phyloP scores from a whole-genome alignment of 2,797 vertebrate genomes.

The Hozukius guyotensis region DNA sequence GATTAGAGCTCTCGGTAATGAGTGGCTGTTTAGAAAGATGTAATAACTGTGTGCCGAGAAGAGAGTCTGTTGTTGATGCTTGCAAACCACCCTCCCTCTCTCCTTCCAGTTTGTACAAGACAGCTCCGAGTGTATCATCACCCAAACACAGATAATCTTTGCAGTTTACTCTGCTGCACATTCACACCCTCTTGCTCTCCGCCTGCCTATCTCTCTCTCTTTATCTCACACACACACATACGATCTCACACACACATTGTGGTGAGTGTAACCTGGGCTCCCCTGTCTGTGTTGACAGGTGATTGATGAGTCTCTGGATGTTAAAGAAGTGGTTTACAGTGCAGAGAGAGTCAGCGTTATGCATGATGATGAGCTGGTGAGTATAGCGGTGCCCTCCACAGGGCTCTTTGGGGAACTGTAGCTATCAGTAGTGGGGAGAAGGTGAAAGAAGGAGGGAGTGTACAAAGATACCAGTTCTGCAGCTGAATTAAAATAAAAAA shows the following conservation, averaged over 20 bases:
- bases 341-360: conserved; percentile 93
- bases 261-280: conserved; percentile 81
- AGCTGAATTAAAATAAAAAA: conserved; percentile 12
- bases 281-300: conserved; percentile 92
- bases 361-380: conserved; percentile 93
- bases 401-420: conserved; percentile 57
- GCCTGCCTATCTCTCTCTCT: conserved; percentile 35
- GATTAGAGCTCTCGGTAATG: conserved; percentile 43
- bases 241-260: conserved; percentile 48
- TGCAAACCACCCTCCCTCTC: conserved; percentile 53
- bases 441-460: conserved; percentile 54
- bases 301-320: conserved; percentile 96
- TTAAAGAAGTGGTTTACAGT: conserved; percentile 94
- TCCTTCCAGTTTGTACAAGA: conserved; percentile 62
- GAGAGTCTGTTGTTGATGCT: conserved; percentile 64
- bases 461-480: conserved; percentile 46
- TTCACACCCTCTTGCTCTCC: conserved; percentile 47
- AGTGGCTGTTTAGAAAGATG: conserved; percentile 46
- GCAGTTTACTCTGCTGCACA: conserved; percentile 56
- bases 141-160: conserved; percentile 55
- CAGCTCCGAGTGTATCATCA: conserved; percentile 64
- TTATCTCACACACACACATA: conserved; percentile 26
- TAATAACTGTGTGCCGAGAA: conserved; percentile 45
- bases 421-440: conserved; percentile 40
- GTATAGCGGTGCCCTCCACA: conserved; percentile 80